Evolutionary conservation across 23 tunicate species (phyloP), one percentile per base, ranked within the genome.

Genomic region (Oikopleura albicans): DNA sequence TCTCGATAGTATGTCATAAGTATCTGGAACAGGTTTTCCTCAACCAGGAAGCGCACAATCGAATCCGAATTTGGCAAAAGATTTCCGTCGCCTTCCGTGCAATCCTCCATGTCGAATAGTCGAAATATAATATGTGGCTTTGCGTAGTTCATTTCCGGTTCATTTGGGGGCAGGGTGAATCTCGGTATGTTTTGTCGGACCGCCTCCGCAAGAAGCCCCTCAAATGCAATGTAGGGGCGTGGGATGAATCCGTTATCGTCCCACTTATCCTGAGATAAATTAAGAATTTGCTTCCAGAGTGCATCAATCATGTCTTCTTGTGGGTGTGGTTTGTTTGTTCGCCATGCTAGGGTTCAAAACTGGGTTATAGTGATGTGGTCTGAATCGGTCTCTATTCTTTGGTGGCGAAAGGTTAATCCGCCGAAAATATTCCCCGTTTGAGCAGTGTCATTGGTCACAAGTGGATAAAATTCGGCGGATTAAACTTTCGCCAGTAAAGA

Each of bases 51-150:
- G 40, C 99, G 66, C 56, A 87, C 96, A 40, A 95, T 95, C 0
- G 96, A 88, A 76, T 95, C 96, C 63, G 86, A 89, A 27, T 91
- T 96, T 36, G 99, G 99, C 29, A 95, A 84, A 12, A 87, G 83
- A 0, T 90, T 91, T 40, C 92, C 96, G 31, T 71, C 49, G 39
- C 37, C 87, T 84, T 95, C 99, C 22, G 96, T 89, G 40, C 91
- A 88, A 66, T 95, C 99, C 39, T 95, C 91, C 84, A 90, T 90
- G 66, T 95, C 96, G 83, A 95, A 95, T 83, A 95, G 91, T 4
- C 99, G 85, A 83, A 88, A 95, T 1, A 95, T 76, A 28, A 95
- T 91, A 66, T 83, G 75, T 0, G 99, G 97, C 40, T 85, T 29
- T 1, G 99, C 96, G 76, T 95, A 95, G 8, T 34, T n/a, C 0